Conservation (phyloP, 2,797 vertebrate species). For the Lepilemur septentrionalis region DNA sequence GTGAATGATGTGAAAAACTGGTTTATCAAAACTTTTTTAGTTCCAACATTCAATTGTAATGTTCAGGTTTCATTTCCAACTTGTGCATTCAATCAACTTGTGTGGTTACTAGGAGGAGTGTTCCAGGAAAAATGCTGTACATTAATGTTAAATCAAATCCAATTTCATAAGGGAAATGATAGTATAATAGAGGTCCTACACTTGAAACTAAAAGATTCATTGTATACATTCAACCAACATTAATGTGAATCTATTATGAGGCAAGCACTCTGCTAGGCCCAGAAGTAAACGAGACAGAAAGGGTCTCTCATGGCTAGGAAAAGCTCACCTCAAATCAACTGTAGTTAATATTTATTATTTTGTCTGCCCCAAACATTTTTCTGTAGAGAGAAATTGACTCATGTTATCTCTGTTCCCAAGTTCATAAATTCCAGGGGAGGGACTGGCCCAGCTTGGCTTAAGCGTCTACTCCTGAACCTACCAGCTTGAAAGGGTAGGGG, state of each 20-base stretch:
- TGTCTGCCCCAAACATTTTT: not conserved
- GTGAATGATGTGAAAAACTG: constrained; percentile 1
- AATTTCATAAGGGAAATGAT: constrained; percentile 57
- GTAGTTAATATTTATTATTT: constrained; percentile 27
- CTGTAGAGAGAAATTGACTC: constrained; percentile 28
- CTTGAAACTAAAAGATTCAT: constrained; percentile 28
- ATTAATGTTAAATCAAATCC: constrained; percentile 19
- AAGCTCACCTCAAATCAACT: constrained; percentile 16
- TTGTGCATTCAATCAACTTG: constrained; percentile 35
- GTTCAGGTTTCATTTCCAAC: constrained; percentile 58
- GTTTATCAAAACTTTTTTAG: constrained; percentile 37
- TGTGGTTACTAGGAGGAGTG: not conserved
- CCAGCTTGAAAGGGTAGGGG: not conserved
- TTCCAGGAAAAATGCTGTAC: constrained; percentile 37
- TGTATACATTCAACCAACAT: not conserved
- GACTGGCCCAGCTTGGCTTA: not conserved
- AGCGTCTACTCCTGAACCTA: not conserved
- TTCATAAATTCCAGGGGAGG: constrained; percentile 30
- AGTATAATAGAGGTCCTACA: not conserved
- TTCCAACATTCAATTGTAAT: not conserved
- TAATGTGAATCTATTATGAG: constrained; percentile 7
- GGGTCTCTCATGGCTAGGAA: not conserved
- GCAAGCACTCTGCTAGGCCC: not conserved
- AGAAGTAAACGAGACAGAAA: not conserved
- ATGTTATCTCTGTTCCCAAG: not conserved